Evolutionary conservation across 2,113 vertebrate species (phyloP).

Genomic region (Circaetus cinerascens): DNA sequence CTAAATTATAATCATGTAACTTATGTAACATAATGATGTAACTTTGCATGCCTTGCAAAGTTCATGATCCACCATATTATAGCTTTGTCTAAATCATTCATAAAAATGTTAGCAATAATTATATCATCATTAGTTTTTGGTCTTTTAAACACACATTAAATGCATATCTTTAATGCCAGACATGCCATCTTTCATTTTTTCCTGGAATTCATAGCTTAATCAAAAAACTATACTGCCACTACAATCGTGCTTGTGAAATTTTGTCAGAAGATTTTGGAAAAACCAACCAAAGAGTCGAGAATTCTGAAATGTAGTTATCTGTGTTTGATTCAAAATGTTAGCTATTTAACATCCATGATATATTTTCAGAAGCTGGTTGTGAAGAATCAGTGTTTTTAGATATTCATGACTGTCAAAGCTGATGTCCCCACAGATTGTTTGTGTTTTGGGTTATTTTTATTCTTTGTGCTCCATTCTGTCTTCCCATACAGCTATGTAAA

Average conservation of each 20-base stretch:
- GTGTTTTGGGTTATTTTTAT: not conserved
- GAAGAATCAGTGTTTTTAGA: rapidly evolving
- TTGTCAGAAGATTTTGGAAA: not conserved
- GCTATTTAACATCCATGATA: not conserved
- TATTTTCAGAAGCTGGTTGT: not conserved
- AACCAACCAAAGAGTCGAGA: not conserved
- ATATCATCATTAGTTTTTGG: not conserved
- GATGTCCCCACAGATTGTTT: not conserved
- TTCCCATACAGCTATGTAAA: not conserved
- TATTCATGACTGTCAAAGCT: not conserved
- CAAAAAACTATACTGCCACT: not conserved
- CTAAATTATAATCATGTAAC: not conserved
- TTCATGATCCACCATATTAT: not conserved
- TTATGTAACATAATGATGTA: not conserved
- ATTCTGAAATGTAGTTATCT: not conserved
- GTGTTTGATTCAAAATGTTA: not conserved
- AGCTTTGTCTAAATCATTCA: not conserved
- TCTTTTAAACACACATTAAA: not conserved
- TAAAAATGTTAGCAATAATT: not conserved
- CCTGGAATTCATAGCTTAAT: not conserved
- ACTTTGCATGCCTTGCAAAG: not conserved
- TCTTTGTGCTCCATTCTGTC: not conserved
- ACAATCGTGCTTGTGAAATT: not conserved
- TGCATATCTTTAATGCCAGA: not conserved
- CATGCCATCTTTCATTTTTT: not conserved